Conservation (phyloP, 2,113 vertebrate species). For the Hymenochirus boettgeri region DNA sequence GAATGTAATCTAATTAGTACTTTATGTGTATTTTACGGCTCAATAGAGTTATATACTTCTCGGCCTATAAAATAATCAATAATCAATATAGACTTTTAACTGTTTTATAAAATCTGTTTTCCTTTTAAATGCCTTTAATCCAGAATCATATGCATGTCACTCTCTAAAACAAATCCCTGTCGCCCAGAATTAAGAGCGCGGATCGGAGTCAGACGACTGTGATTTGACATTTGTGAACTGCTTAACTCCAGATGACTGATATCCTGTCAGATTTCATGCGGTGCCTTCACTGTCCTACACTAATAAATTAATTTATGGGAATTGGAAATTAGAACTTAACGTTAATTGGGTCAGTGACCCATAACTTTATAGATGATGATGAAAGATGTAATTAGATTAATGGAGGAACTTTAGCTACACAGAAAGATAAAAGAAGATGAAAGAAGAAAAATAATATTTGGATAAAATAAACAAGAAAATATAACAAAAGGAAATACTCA, state of each 20-base stretch:
- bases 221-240: constrained; percentile 30
- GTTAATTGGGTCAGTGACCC: constrained; percentile 42
- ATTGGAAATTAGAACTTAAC: constrained; percentile 35
- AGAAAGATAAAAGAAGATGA: too few relatives aligned
- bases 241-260: constrained; percentile 39
- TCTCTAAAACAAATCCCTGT: not conserved
- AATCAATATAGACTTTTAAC: too few relatives aligned
- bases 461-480: too few relatives aligned
- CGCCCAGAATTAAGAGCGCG: constrained; percentile 11
- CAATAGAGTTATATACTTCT: too few relatives aligned
- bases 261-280: constrained; percentile 37
- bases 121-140: not conserved
- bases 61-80: too few relatives aligned
- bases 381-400: constrained; percentile 38
- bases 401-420: constrained; percentile 8
- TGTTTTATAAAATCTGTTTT: not conserved
- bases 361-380: constrained; percentile 34
- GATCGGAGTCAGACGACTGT: constrained; percentile 20
- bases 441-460: too few relatives aligned
- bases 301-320: constrained; percentile 39
- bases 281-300: constrained; percentile 18
- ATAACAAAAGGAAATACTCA: too few relatives aligned
- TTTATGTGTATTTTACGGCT: too few relatives aligned
- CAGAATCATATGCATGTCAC: not conserved
- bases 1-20: too few relatives aligned